A percentile compares a stretch with the other conserved stretches of the same genome.
Conservation (phyloP, 2,888 invertebrate species). For the Gasteruption jaculator region DNA sequence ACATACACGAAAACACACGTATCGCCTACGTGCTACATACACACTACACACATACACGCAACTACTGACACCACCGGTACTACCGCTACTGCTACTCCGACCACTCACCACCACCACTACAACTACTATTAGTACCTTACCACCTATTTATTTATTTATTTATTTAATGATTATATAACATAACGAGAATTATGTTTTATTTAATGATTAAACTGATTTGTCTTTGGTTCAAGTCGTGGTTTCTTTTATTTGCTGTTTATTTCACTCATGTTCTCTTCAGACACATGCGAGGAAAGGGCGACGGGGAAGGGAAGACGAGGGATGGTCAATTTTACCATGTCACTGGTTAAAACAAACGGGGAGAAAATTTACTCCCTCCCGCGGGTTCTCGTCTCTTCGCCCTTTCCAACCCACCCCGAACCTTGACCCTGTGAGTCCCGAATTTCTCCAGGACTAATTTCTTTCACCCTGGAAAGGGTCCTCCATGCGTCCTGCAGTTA, state of each 20-base stretch:
- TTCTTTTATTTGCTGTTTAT: conserved; percentile 38
- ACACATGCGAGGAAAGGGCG: conserved; percentile 1
- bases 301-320: background rate
- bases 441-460: too few species aligned
- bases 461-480: too few species aligned
- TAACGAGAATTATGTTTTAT: conserved; percentile 51
- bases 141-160: conserved; percentile 51
- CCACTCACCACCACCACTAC: conserved; percentile 29
- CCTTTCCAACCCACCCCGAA: too few species aligned
- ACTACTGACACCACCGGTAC: conserved; percentile 20
- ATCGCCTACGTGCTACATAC: too few species aligned
- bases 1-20: too few species aligned
- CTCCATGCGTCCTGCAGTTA: too few species aligned
- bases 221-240: conserved; percentile 50
- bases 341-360: conserved; percentile 8
- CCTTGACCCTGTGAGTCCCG: too few species aligned
- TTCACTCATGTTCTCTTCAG: conserved; percentile 12
- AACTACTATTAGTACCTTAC: conserved; percentile 36
- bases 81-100: conserved; percentile 25
- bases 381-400: too few species aligned
- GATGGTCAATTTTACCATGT: conserved; percentile 15
- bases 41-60: too few species aligned
- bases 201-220: conserved; percentile 52
- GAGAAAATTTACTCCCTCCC: conserved; percentile 29
- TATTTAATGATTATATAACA: conserved; percentile 48